Base-by-base conservation (phyloP, 2,113 vertebrate genomes). In the Isichthys henryi region DNA sequence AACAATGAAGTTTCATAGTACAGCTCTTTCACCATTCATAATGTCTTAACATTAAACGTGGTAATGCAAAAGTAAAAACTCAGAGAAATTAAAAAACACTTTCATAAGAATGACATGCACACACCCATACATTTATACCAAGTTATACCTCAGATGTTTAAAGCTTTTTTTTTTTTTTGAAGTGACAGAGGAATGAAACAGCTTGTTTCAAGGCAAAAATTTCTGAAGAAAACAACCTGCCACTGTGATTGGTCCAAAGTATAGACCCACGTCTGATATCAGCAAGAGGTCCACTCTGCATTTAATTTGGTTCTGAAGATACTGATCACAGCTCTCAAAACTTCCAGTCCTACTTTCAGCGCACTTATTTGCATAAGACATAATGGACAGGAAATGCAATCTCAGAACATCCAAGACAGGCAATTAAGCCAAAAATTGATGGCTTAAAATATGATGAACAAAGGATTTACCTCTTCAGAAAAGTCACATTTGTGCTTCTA, bases 391-490 rank as follows among this genome's bases (percentile, higher is more conserved):
- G 77, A 35, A 82, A 82, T 19, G 13, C 80, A 83, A 48, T 23
- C 80, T 83, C 39, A 83, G 21, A 48, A 48, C 45, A 70, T 70
- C 62, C 77, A 39, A 82, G 43, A 17, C 5, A 19, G 13, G 19
- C 43, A 15, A 11, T 48, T 46, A 48, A 39, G 39, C 39, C 39
- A 39, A 39, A 39, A 39, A 39, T 39, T 39, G n/a, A n/a, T n/a
- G n/a, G n/a, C n/a, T n/a, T n/a, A n/a, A 39, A 46, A 84, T 46
- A 84, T 48, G 39, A 84, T 11, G 45, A 84, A 84, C 82, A 84
- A 82, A 23, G 56, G 35, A n/a, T 77, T 21, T 83, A 89, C 88
- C 50, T 83, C 74, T 43, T 89, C 88, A 27, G 17, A 89, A 85
- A 10, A 5, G 35, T 31, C 21, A 11, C 19, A 35, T 84, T 58